Evolutionary conservation across 1,140 invertebrate species (phyloP).

Genomic region (Drosophila kikkawai): DNA sequence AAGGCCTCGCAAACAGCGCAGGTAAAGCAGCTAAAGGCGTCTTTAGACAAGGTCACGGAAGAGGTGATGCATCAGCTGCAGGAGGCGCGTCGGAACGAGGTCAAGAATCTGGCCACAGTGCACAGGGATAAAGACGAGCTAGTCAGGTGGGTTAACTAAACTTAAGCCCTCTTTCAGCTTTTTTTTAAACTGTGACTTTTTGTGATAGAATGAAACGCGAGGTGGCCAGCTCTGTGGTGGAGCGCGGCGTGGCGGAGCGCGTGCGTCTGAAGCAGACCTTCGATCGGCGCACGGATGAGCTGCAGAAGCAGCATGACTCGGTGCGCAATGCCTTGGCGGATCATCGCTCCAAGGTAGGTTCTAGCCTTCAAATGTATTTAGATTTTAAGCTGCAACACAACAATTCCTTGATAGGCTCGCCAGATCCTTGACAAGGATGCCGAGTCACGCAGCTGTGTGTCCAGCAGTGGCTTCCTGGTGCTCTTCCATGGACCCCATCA

Average conservation of each 20-base stretch:
- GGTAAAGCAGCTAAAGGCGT: constrained; percentile 89
- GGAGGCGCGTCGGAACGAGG: constrained; percentile 92
- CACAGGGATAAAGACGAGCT: constrained; percentile 96
- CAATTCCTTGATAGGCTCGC: constrained; percentile 57
- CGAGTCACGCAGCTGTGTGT: constrained; percentile 77
- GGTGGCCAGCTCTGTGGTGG: constrained; percentile 90
- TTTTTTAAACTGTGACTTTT: background rate
- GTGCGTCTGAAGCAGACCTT: constrained; percentile 91
- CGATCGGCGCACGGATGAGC: constrained; percentile 90
- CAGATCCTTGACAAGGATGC: constrained; percentile 84
- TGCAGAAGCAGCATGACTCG: constrained; percentile 91
- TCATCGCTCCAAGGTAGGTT: constrained; percentile 89
- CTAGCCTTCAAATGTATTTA: no score
- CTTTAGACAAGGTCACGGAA: constrained; percentile 91
- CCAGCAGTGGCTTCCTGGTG: constrained; percentile 75
- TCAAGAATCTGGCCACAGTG: constrained; percentile 92
- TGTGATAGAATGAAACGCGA: constrained; percentile 89
- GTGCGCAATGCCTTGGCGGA: constrained; percentile 89
- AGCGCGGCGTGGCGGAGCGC: constrained; percentile 93
- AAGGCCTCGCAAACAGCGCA: constrained; percentile 91
- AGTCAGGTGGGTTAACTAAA: constrained; percentile 86
- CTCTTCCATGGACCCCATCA: constrained; percentile 75
- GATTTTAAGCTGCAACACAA: background rate
- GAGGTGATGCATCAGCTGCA: constrained; percentile 94
- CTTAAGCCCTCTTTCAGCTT: no score